A percentile compares a stretch with the other conserved stretches of the same genome.
These are phyloP conservation scores for Lipophrys pholis DNA, from an alignment of 2,113 vertebrate species.

Conservation along the genomic window DNA sequence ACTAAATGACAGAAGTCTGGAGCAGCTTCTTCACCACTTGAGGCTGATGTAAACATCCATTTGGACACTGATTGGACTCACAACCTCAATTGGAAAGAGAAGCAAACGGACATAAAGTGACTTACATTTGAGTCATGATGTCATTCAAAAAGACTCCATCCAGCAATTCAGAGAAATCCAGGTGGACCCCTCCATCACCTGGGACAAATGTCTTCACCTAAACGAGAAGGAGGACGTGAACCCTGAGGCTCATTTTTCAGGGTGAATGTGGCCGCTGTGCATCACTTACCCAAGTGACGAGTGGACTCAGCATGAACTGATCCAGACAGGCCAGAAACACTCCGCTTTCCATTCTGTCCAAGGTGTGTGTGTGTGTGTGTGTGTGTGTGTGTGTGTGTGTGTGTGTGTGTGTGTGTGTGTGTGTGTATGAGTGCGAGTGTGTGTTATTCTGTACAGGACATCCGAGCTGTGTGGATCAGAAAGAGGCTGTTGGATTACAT, in stretches of 20 bases:
- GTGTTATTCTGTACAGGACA: no score
- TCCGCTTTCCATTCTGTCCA: constrained; percentile 71
- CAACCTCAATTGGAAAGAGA: not conserved
- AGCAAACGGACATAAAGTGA: constrained; percentile 15
- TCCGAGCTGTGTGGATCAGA: no score
- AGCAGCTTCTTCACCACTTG: no score
- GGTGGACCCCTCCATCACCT: constrained; percentile 55
- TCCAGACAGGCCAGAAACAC: constrained; percentile 68
- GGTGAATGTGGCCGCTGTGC: not conserved
- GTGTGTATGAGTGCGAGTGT: no score
- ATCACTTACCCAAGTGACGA: constrained; percentile 81
- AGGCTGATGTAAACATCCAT: not conserved
- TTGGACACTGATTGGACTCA: not conserved
- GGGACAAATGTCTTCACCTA: constrained; percentile 78
- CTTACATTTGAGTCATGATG: constrained; percentile 82
- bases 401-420: no score
- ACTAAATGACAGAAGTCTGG: not conserved
- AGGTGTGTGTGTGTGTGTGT: no score
- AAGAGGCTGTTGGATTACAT: not conserved
- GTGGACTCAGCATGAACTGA: constrained; percentile 80
- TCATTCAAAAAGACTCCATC: constrained; percentile 79
- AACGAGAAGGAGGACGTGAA: not conserved
- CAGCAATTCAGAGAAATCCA: constrained; percentile 75
- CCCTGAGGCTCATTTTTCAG: not conserved
- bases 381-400: no score